Base-by-base conservation (phyloP, 2,888 invertebrate species). In the Allophyes oxyacanthae region DNA sequence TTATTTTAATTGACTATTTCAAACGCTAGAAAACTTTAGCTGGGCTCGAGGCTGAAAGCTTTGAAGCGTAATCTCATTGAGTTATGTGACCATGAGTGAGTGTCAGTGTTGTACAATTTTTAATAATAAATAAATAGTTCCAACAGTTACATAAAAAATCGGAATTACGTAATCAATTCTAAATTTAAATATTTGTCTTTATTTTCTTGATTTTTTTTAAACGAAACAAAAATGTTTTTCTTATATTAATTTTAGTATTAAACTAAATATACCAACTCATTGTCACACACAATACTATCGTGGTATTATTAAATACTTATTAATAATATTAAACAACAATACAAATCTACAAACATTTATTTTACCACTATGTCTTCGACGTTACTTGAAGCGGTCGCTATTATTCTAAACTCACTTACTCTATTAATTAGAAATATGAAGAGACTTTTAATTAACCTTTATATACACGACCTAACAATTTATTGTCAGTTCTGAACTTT, bases 401-500 rank as follows among this genome's bases (percentile, higher is more conserved):
- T 64, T 53, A 67, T 20, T 52, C 44, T 60, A 53, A 52, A 51
- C 54, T 61, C 51, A 53, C 57, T 53, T 38, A 64, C 42, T 57
- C 52, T 58, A 69, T 68, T 73, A 73, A 76, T 80, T 88, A 88
- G 84, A 87, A 83, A 86, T 89, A 90, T 84, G 88, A 90, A 91
- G 91, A 90, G 88, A 88, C 88, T 87, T 86, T 65, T 81, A 75
- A 79, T 63, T 64, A 72, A 59, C 61, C 15, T 57, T 57, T 74
- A 69, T 87, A 82, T 88, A 92, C 85, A 89, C 68, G 79, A 75
- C 83, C 85, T 90, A 91, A 87, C 83, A 84, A 73, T 88, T 93
- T 94, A 94, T 94, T 94, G 93, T 94, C 93, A 91, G 90, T 93
- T 92, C 90, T 91, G 93, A 93, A 93, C 92, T 78, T 89, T 88